phyloP scores from a whole-genome alignment of 2,888 invertebrate species.

The Eristalinus aeneus region DNA sequence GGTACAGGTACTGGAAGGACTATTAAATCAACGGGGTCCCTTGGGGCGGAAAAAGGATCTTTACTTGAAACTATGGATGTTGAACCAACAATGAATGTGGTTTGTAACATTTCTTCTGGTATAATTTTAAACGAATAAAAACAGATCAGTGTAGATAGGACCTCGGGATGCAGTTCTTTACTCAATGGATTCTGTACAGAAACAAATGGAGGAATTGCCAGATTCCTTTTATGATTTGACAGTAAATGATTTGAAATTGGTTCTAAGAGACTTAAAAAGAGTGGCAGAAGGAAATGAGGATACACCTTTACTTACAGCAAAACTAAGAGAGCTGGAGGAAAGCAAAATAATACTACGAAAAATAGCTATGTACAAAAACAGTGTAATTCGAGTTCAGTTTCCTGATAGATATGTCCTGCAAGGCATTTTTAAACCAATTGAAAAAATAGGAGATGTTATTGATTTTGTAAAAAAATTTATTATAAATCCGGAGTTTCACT shows the following conservation, averaged over 20 bases:
- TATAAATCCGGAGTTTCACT: conserved; percentile 84
- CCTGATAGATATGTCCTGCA: conserved; percentile 93
- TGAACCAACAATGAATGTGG: conserved; percentile 76
- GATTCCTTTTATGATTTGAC: conserved; percentile 95
- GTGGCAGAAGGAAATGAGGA: conserved; percentile 85
- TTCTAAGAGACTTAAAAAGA: conserved; percentile 88
- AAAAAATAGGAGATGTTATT: conserved; percentile 86
- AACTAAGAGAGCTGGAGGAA: conserved; percentile 84
- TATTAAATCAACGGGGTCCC: conserved; percentile 70
- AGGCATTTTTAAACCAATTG: conserved; percentile 89
- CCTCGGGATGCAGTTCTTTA: conserved; percentile 89
- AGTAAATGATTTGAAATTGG: conserved; percentile 88
- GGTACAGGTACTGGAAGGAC: conserved; percentile 76
- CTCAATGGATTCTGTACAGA: conserved; percentile 83
- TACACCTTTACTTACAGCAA: conserved; percentile 86
- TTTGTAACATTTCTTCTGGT: conserved; percentile 67
- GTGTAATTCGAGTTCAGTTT: conserved; percentile 92
- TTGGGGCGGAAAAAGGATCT: conserved; percentile 31
- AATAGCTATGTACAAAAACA: conserved; percentile 87
- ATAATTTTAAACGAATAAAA: not conserved
- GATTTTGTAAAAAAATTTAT: conserved; percentile 89
- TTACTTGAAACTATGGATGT: conserved; percentile 62
- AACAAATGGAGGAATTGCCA: conserved; percentile 86
- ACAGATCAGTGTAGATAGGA: conserved; percentile 83
- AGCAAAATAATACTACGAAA: conserved; percentile 82